phyloP scores from a whole-genome alignment of 2,888 invertebrate genomes.

The Hirtodrosophila alboralis region DNA sequence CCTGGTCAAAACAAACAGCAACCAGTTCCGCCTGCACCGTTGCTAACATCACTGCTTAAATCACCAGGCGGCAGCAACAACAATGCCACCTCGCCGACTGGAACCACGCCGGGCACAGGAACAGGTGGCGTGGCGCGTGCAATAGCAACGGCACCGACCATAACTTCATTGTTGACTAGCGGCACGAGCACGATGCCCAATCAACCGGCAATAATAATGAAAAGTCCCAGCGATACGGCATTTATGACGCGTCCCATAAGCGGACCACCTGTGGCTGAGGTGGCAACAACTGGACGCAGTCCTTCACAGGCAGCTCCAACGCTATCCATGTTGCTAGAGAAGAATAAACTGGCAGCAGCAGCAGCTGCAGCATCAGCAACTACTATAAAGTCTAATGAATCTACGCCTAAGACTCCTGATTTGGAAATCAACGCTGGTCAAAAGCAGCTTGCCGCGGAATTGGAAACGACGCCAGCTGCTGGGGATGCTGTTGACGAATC shows the following conservation, averaged over 20 bases:
- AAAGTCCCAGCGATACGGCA: conserved; percentile 66
- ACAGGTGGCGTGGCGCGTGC: conserved; percentile 68
- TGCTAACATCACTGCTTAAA: conserved; percentile 92
- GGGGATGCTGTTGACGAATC: conserved; percentile 58
- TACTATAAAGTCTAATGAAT: conserved; percentile 21
- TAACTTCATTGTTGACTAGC: conserved; percentile 84
- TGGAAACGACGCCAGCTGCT: background rate
- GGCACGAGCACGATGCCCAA: conserved; percentile 70
- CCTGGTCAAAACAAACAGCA: conserved; percentile 74
- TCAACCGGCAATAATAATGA: conserved; percentile 70
- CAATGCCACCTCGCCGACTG: conserved; percentile 69
- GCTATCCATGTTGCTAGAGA: conserved; percentile 89
- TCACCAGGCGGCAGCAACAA: conserved; percentile 83
- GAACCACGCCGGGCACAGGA: conserved; percentile 8
- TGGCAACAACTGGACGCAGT: conserved; percentile 77
- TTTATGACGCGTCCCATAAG: conserved; percentile 81
- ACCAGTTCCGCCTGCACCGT: conserved; percentile 88
- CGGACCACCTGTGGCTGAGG: conserved; percentile 77
- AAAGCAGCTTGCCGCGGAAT: conserved; percentile 22
- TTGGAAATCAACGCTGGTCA: conserved; percentile 35
- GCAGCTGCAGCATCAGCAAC: conserved; percentile 10
- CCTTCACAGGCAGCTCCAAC: conserved; percentile 90
- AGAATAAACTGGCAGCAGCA: conserved; percentile 79
- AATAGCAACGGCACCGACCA: conserved; percentile 82
- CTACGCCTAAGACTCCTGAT: conserved; percentile 8